Evolutionary conservation across 2,888 invertebrate genomes (phyloP).

Genomic region (Acanthosepion pharaonis): DNA sequence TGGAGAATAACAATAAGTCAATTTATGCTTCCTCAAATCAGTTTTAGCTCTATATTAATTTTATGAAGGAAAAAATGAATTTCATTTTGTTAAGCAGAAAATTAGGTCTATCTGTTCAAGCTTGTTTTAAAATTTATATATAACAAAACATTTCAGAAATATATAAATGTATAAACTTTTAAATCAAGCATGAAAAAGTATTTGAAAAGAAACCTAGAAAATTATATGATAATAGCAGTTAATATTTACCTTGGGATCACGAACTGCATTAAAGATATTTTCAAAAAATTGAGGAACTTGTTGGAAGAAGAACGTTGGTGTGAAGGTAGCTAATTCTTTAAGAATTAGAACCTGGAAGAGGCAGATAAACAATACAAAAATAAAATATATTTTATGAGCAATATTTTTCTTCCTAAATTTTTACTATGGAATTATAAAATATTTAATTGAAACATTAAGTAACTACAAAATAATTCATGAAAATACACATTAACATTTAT

Average conservation of each 20-base stretch:
- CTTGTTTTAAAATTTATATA: too few relatives aligned
- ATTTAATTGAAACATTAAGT: conserved; percentile 48
- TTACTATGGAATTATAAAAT: neutral
- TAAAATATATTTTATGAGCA: neutral
- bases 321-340: conserved; percentile 93
- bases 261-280: conserved; percentile 90
- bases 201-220: neutral
- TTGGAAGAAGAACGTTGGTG: conserved; percentile 94
- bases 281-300: conserved; percentile 82
- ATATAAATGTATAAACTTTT: too few relatives aligned
- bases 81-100: too few relatives aligned
- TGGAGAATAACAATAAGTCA: neutral
- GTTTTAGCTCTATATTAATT: neutral
- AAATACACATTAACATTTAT: neutral
- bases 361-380: neutral
- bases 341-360: conserved; percentile 82
- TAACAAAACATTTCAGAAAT: too few relatives aligned
- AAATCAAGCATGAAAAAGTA: neutral
- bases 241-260: conserved; percentile 84
- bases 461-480: neutral
- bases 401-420: neutral
- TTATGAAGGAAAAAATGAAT: neutral
- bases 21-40: neutral
- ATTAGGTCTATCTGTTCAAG: too few relatives aligned
- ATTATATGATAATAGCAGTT: neutral